Base-by-base conservation (phyloP, 2,797 vertebrate species). In the Argyrosomus regius region DNA sequence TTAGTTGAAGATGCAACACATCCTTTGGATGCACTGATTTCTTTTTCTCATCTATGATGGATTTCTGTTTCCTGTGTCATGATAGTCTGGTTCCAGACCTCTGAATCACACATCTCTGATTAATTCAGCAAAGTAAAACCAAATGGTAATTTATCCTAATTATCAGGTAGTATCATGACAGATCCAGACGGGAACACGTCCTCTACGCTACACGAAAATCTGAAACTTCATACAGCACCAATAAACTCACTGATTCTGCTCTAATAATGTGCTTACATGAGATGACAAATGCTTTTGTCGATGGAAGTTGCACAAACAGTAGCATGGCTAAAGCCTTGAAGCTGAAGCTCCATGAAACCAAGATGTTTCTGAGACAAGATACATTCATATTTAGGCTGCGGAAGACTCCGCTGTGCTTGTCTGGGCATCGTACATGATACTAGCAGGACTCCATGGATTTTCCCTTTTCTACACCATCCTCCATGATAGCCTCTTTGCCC, bases 361-460 rank as follows among this genome's bases (percentile, higher is more conserved):
- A 41, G 8, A 72, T 62, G 41, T 39, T 18, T 59, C 50, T 63
- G 20, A 71, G 16, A 41, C 14, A 12, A 59, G 24, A 43, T 22
- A n/a, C 8, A 17, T 61, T 46, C 75, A 43, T 72, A 67, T 48
- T 50, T 0, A 31, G 17, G 46, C 45, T n/a, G 17, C 63, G 49
- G 39, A 60, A 46, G 61, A 60, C 46, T 61, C 45, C 28, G 17
- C 43, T 22, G 13, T 28, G 53, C 57, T 81, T 60, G 39, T 31
- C 46, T 18, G 28, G 39, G 18, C 12, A n/a, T 69, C 41, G 35
- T 57, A 18, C 61, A 68, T 46, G 58, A 78, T 69, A 43, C 75
- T 17, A 58, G 4, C 43, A 64, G 72, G 35, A 81, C 71, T 71
- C 43, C 0, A 8, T 79, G 72, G 71, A 24, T 68, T 67, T 35